Base-by-base conservation (phyloP, 2,113 vertebrate species). In the Pseudonaja textilis region DNA sequence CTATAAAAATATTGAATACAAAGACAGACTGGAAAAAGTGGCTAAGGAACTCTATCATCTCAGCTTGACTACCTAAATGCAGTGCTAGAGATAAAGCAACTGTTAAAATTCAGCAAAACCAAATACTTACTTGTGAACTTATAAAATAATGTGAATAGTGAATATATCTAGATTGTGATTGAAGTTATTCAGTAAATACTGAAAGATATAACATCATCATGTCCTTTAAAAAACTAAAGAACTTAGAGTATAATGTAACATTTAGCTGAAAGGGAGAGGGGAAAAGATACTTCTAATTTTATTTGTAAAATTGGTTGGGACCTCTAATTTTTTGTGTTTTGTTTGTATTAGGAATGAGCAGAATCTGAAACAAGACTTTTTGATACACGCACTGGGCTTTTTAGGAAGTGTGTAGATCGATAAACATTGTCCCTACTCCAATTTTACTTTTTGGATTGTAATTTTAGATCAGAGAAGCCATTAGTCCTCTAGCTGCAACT, bases 1-100 rank as follows among this genome's bases (percentile, higher is more conserved):
- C 93, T 97, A 98, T 0, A 3, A 96, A 52, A 94, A 96, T 3
- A 91, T 98, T 14, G 98, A 98, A 93, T 98, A 98, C 95, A 96
- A 95, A 93, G 91, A 95, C 0, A 95, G 97, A n/a, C 92, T 98
- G 93, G 97, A 98, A 85, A 94, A 92, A 81, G 94, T 96, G 12
- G 98, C 96, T 3, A 93, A 91, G 91, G 93, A 52, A 50, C 92
- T 98, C 59, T 98, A 97, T 91, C 8, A 95, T 74, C 95, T 98
- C 2, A 94, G 92, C 64, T 85, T 92, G 34, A 26, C 45, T 54
- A 29, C 20, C 22, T 26, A 55, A 52, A 81, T 9, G 34, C 22
- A 39, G 34, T 39, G 34, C 34, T 39, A 22, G 69, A 81, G 16
- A 34, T 81, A 47, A 87, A 1, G 10, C 45, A 91, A 18, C n/a